These are phyloP conservation scores for Loriculus beryllinus DNA, from an alignment of 2,797 vertebrate genomes.

Conservation along the genomic window DNA sequence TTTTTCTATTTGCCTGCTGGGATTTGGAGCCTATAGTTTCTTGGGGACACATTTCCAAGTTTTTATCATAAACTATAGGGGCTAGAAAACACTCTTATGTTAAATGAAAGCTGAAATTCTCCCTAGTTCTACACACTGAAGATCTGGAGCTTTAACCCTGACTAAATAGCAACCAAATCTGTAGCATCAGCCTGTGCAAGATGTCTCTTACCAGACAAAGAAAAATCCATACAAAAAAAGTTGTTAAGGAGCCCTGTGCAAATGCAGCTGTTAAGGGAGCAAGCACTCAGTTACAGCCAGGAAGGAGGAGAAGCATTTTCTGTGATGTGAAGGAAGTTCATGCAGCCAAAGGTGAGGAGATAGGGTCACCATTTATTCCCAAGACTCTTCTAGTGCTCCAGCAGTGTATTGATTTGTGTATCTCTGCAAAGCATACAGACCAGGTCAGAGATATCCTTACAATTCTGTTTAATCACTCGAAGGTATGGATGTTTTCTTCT, in stretches of 20 bases:
- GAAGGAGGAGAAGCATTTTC: conserved; percentile 26
- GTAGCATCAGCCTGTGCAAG: not conserved
- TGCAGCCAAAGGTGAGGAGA: not conserved
- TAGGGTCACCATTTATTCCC: conserved; percentile 14
- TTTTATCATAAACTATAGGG: not conserved
- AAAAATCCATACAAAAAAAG: conserved; percentile 23
- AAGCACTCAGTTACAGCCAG: not conserved
- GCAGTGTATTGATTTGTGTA: not conserved
- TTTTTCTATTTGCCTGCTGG: not conserved
- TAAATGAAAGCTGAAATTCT: conserved; percentile 22
- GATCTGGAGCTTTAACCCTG: conserved; percentile 32
- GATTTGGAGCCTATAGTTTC: not conserved
- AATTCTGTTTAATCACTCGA: conserved; percentile 23
- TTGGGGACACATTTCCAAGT: conserved; percentile 5
- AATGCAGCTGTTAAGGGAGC: conserved; percentile 12
- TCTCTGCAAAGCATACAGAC: conserved; percentile 13
- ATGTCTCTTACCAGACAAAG: not conserved
- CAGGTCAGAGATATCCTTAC: conserved; percentile 3
- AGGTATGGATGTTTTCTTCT: not conserved
- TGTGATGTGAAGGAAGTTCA: not conserved
- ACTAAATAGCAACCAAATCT: conserved; percentile 5
- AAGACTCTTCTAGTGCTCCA: not conserved
- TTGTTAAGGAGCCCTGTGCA: conserved; percentile 4
- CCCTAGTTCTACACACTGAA: not conserved
- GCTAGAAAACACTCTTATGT: conserved; percentile 24